These are phyloP conservation scores for Mystacornis crossleyi DNA, from an alignment of 2,113 vertebrate genomes.

Conservation along the genomic window DNA sequence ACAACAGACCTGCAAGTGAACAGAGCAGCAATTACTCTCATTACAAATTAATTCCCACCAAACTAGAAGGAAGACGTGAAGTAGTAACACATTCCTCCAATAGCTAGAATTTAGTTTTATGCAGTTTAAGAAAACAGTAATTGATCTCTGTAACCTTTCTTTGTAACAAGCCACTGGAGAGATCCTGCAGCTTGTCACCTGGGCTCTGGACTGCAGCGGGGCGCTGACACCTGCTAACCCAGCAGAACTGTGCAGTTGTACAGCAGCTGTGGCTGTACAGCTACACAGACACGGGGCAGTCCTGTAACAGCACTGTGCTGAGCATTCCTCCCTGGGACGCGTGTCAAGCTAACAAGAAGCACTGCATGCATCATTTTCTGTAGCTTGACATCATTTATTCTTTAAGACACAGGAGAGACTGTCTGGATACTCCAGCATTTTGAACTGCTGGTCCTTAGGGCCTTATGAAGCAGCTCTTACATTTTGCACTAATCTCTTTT, in stretches of 20 bases:
- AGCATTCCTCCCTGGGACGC: not conserved
- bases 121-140: not conserved
- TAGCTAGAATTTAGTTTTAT: not conserved
- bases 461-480: conserved; percentile 53
- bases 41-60: not conserved
- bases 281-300: not conserved
- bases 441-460: conserved; percentile 51
- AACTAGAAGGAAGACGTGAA: not conserved
- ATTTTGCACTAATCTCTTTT: conserved; percentile 36
- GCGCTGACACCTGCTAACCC: not conserved
- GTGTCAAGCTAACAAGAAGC: not conserved
- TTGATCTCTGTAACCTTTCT: not conserved
- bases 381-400: conserved; percentile 40
- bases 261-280: not conserved
- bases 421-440: conserved; percentile 16
- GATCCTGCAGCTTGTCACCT: not conserved
- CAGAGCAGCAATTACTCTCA: not conserved
- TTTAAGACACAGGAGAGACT: not conserved
- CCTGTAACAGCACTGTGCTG: not conserved
- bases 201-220: not conserved
- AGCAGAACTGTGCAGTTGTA: not conserved
- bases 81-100: not conserved
- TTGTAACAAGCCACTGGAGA: not conserved
- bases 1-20: not conserved
- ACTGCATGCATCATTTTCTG: not conserved